Base-by-base conservation (phyloP, 2,888 invertebrate species). In the Melieria picta region DNA sequence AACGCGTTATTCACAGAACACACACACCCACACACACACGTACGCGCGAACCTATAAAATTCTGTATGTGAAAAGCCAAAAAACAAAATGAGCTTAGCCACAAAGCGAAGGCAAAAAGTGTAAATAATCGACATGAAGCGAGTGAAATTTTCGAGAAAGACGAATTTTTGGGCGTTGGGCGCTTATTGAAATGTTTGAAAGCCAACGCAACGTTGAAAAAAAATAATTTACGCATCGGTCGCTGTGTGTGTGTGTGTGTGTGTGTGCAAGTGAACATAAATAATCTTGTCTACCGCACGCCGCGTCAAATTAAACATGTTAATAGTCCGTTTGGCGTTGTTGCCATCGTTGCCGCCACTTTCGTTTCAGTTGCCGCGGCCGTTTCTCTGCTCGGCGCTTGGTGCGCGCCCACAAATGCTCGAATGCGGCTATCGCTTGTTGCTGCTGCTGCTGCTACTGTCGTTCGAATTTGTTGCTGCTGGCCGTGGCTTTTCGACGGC, bases 381-480 rank as follows among this genome's bases (percentile, higher is more conserved):
- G 30, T 30, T 30, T 30, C 16, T 16, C 16, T 16, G 16, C 16
- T 16, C 16, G 16, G 16, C 16, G 16, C 16, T 16, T 16, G 30
- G 30, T 30, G 30, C 30, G 30, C 30, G 30, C 30, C 0, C 30
- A 30, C 30, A 30, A 30, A 30, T 30, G 30, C 30, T 30, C 30
- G 3, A 30, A 30, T 30, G 30, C 30, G 1, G 30, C 30, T 3
- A 30, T 30, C 30, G 30, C 30, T 63, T 47, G 45, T 43, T 45
- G 62, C 46, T 43, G n/a, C 50, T 11, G 63, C 30, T 50, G 11
- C 64, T 48, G 60, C n/a, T 60, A 45, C n/a, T 58, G 58, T 13
- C 7, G 11, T 42, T 50, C 3, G 9, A 50, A 52, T 7, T n/a
- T 52, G 52, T 52, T 7, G n/a, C 3, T 52, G 13, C 30, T 30